Base-by-base conservation (phyloP, 1,140 invertebrate species). In the Tetragonula clypearis region DNA sequence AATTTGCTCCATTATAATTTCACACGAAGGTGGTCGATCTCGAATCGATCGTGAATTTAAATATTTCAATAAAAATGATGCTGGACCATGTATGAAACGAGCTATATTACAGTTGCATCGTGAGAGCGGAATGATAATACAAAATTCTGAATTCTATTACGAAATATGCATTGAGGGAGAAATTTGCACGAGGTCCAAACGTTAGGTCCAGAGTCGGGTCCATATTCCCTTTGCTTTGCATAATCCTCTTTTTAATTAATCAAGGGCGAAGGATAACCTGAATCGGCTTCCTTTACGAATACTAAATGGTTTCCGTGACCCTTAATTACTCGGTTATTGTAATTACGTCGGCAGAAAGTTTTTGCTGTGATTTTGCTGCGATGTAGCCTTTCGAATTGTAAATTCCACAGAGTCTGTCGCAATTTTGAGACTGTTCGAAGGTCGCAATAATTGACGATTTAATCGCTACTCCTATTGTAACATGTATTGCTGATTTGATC, bases 251-350 rank as follows among this genome's bases (percentile, higher is more conserved):
- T 58, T 76, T 41, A 66, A 73, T 23, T n/a, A 8, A 49, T 68
- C 17, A 19, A 23, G 21, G 2, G 35, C n/a, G 56, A 76, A 76
- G 21, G 30, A 58, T 62, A 82, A 77, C 53, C 68, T 69, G 53
- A 76, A 83, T 66, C 68, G 77, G 23, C 60, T 83, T 69, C 53
- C 30, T 77, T 69, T 83, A 77, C 69, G 53, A 77, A 76, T 77
- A 69, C 19, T 21, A 66, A 76, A 83, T 83, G 74, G 58, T 56
- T 77, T 65, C 55, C 55, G 14, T 11, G 9, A 2, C 53, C 55
- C 21, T 69, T 82, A 76, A 73, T 82, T 82, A 56, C 60, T 19
- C n/a, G 56, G 19, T 15, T 30, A 53, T 35, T 41, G 60, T 55
- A 82, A 76, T 82, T 82, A 75, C 41, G 68, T 41, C 6, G 35